These are phyloP conservation scores for Callospermophilus lateralis DNA, from an alignment of 2,113 vertebrate species.

Conservation along the genomic window DNA sequence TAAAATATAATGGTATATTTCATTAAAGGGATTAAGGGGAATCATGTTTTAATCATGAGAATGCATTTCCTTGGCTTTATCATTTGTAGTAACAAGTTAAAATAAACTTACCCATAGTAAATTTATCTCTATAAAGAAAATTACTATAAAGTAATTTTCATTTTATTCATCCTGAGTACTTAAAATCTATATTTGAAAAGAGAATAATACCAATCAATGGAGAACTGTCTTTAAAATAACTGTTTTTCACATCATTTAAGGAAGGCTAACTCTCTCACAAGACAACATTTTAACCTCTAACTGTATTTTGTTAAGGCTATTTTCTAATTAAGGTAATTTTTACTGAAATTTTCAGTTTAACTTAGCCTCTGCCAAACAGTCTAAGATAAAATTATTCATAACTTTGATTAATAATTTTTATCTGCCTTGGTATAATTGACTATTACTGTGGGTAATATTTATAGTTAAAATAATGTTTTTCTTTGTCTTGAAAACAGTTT, in stretches of 20 bases:
- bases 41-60: not conserved
- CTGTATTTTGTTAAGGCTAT: not conserved
- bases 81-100: not conserved
- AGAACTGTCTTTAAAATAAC: not conserved
- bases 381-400: conserved; percentile 33
- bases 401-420: conserved; percentile 36
- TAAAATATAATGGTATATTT: conserved; percentile 15
- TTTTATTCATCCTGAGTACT: conserved; percentile 30
- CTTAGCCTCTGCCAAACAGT: conserved; percentile 44
- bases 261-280: not conserved
- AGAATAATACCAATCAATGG: not conserved
- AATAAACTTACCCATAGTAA: not conserved
- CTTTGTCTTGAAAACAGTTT: conserved; percentile 52
- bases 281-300: conserved; percentile 10
- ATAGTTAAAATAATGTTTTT: conserved; percentile 56
- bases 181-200: conserved; percentile 2
- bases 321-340: not conserved
- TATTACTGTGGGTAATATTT: conserved; percentile 18
- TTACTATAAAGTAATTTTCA: not conserved
- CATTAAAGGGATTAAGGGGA: not conserved
- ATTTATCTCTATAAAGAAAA: not conserved
- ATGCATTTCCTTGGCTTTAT: not conserved
- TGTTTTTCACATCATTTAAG: not conserved
- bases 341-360: conserved; percentile 48
- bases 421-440: conserved; percentile 26